A percentile compares a stretch with the other conserved stretches of the same genome.
phyloP scores from a whole-genome alignment of 2,113 vertebrate species.

The Pelobates fuscus region DNA sequence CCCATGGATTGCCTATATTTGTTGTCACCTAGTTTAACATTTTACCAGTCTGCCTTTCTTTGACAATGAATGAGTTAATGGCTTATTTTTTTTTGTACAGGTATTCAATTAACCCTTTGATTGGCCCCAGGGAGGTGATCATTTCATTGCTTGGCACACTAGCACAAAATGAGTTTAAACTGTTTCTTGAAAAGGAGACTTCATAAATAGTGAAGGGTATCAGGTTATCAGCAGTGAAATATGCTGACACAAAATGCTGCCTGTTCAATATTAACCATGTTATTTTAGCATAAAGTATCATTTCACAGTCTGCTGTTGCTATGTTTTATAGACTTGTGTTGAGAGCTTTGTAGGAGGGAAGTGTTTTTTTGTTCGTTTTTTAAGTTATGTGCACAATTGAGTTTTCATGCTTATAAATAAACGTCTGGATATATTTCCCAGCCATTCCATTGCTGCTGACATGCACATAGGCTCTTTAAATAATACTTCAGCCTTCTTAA shows the following conservation, averaged over 20 bases:
- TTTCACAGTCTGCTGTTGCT: not conserved
- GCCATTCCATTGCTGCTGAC: constrained; percentile 30
- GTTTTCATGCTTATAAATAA: constrained; percentile 42
- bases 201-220: not conserved
- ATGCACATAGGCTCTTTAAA: constrained; percentile 28
- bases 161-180: no score
- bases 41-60: no score
- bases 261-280: not conserved
- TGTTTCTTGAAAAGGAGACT: not conserved
- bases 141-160: no score
- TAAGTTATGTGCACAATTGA: constrained; percentile 6
- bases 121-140: no score
- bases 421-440: constrained; percentile 32
- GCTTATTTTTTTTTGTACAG: no score
- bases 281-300: not conserved
- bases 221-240: not conserved
- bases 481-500: constrained; percentile 24
- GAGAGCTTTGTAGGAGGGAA: constrained; percentile 14
- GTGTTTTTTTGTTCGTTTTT: no score
- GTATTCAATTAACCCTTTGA: no score
- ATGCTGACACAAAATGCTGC: not conserved
- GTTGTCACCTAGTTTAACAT: no score
- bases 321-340: constrained; percentile 10
- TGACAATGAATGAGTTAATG: no score
- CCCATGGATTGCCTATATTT: no score